Conservation (phyloP, 1,140 invertebrate genomes). For the Bombus terrestris region DNA sequence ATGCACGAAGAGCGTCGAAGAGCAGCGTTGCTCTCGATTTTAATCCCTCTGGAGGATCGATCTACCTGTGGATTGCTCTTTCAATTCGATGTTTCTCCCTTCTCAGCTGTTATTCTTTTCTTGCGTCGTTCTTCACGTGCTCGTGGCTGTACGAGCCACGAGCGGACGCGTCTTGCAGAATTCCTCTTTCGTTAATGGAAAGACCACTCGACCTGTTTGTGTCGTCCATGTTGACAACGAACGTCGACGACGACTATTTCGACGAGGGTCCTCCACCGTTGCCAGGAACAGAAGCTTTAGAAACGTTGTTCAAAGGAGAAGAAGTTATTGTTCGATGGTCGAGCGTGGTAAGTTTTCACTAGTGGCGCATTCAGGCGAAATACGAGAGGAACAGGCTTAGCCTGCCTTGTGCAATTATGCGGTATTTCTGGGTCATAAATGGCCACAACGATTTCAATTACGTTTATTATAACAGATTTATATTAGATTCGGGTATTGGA, state of each 20-base stretch:
- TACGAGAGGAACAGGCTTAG: neutral
- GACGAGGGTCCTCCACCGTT: neutral
- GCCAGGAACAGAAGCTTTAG: neutral
- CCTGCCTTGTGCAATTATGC: neutral
- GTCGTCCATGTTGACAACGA: slow-evolving; percentile 15
- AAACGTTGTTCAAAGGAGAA: neutral
- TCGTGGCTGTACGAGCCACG: neutral
- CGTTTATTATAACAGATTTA: no score
- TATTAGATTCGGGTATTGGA: no score
- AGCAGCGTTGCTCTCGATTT: neutral
- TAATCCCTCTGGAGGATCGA: neutral
- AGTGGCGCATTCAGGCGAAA: neutral
- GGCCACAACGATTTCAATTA: no score
- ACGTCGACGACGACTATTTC: neutral
- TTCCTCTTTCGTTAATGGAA: slow-evolving; percentile 27
- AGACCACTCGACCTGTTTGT: slow-evolving; percentile 44
- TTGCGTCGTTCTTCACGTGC: neutral
- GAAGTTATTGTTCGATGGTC: neutral
- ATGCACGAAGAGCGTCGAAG: neutral
- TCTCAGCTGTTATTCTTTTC: neutral
- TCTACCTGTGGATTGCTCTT: slow-evolving; percentile 34
- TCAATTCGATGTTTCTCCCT: neutral
- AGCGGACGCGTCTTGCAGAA: slow-evolving; percentile 26
- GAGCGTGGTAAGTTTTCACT: neutral
- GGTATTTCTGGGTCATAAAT: no score